Base-by-base conservation (phyloP, 2,797 vertebrate genomes). In the Denticeps clupeoides region DNA sequence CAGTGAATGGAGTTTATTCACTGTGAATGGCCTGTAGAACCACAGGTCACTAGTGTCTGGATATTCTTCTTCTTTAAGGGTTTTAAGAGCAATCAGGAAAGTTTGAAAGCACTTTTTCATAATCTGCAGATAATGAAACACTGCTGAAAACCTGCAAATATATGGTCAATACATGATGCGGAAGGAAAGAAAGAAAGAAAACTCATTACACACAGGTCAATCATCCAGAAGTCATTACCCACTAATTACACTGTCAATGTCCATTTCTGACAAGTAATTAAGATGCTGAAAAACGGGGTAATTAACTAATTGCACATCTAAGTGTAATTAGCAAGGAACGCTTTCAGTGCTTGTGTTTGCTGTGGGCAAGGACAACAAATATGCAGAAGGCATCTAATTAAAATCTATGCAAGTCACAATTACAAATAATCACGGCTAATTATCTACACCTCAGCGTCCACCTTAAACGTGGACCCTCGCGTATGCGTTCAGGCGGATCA, bases 231-330 rank as follows among this genome's bases (percentile, higher is more conserved):
- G 18, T n/a, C 13, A 38, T n/a, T 19, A 42, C 37, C 16, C 8
- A 41, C 41, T 56, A 49, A 53, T 31, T 6, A 37, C 10, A 6
- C 42, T 44, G 48, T 41, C 49, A 2, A 32, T 41, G 52, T 52
- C 42, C 25, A 46, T 47, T 56, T 53, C 35, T 59, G 52, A 58
- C 55, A 53, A 49, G 52, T 47, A 63, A 60, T 67, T 60, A 59
- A 27, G 9, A 16, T 9, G 40, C 45, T 35, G 22, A 26, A 33
- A 65, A 49, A 26, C n/a, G 56, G n/a, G 19, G 60, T 63, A 57
- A 67, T 46, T 38, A 42, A 47, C 33, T 55, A 32, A 40, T 32
- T 47, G 28, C 44, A 49, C 47, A 58, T 58, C 26, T 49, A 28
- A 37, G 28, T 22, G 19, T 55, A 64, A 55, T 50, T 47, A 57